A percentile compares a stretch with the other conserved stretches of the same genome.
These are phyloP conservation scores for Argyresthia albistria DNA, from an alignment of 2,888 invertebrate species.

Conservation along the genomic window DNA sequence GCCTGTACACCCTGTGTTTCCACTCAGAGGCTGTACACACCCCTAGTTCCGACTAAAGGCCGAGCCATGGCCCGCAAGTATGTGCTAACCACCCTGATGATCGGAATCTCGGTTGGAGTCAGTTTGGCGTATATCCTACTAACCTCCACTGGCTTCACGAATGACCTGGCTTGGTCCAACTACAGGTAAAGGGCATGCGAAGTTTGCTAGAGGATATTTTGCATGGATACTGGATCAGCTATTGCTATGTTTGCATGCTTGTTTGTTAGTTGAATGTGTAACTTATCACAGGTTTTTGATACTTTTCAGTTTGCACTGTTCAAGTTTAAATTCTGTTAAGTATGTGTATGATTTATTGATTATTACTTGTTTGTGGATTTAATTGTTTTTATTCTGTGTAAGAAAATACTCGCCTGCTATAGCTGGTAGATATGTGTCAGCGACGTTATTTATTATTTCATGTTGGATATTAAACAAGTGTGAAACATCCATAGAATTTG, in stretches of 20 bases:
- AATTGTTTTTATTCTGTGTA: neutral
- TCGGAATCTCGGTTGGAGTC: constrained; percentile 83
- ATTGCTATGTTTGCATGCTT: neutral
- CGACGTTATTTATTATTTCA: no score
- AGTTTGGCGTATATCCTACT: constrained; percentile 81
- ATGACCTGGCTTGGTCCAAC: constrained; percentile 50
- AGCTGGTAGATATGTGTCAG: no score
- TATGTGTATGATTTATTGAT: neutral
- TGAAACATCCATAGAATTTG: no score
- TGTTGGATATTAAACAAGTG: no score
- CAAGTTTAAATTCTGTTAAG: neutral
- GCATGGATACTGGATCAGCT: no score
- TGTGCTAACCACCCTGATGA: constrained; percentile 78
- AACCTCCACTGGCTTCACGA: constrained; percentile 67
- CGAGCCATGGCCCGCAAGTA: constrained; percentile 77
- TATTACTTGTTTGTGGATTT: neutral
- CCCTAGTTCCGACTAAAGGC: constrained; percentile 52
- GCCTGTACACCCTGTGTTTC: no score
- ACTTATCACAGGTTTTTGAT: no score
- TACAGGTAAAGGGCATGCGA: constrained; percentile 59
- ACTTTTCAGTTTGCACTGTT: no score
- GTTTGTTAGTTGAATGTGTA: neutral
- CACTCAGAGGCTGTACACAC: constrained; percentile 1
- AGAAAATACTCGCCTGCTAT: no score
- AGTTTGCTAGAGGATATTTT: constrained; percentile 10